Conservation (phyloP, 2,888 invertebrate genomes). For the Rhodophaea formosa region DNA sequence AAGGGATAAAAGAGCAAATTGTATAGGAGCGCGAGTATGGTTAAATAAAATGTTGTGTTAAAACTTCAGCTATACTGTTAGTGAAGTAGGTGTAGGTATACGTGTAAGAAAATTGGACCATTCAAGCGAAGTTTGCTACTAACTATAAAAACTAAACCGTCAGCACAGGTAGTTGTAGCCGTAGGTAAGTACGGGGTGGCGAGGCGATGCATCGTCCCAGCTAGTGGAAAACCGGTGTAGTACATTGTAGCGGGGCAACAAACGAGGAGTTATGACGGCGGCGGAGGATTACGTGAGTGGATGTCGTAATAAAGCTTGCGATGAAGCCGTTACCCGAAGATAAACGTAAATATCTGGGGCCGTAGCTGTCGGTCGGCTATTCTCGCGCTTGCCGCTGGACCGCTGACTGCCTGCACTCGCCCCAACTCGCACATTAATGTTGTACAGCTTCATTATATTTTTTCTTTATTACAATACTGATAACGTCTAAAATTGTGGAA, state of each 20-base stretch:
- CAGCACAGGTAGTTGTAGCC: constrained; percentile 22
- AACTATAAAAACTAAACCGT: constrained; percentile 29
- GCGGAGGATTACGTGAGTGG: constrained; percentile 80
- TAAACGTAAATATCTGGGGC: constrained; percentile 79
- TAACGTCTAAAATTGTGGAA: constrained; percentile 32
- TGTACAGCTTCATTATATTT: constrained; percentile 28
- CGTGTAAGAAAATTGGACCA: constrained; percentile 8
- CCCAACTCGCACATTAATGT: constrained; percentile 24
- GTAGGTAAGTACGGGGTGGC: constrained; percentile 27
- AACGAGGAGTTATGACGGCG: constrained; percentile 80
- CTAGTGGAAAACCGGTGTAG: constrained; percentile 68
- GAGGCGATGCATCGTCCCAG: constrained; percentile 48
- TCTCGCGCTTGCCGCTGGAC: constrained; percentile 37
- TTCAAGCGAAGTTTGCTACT: constrained; percentile 29
- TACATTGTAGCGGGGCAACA: constrained; percentile 74
- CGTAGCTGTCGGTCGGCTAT: constrained; percentile 58
- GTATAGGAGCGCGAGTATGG: too few relatives aligned
- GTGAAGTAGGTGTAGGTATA: neutral
- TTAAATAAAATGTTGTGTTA: neutral
- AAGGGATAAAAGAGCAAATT: too few relatives aligned
- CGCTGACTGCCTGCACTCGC: constrained; percentile 29
- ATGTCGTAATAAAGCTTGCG: constrained; percentile 81
- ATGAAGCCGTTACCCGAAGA: constrained; percentile 81
- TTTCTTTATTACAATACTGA: constrained; percentile 42
- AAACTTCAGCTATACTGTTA: neutral